phyloP scores from a whole-genome alignment of 2,113 vertebrate species.

The Marcusenius ussheri region DNA sequence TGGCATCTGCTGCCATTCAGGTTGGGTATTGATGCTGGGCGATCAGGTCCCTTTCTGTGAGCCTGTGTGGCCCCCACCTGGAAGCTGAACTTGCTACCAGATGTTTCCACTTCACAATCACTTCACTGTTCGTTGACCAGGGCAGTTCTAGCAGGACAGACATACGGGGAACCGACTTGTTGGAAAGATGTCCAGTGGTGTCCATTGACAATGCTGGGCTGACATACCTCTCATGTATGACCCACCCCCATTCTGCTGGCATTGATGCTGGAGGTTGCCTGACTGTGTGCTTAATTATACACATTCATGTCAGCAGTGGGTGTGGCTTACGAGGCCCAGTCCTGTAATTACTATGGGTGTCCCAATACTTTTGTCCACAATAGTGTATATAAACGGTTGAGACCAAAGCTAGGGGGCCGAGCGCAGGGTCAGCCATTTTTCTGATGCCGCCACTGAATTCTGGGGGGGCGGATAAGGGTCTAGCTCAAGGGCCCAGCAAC shows the following conservation, averaged over 20 bases:
- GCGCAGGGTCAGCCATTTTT: not conserved
- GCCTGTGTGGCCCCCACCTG: not conserved
- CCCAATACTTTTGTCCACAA: not conserved
- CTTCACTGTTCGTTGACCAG: not conserved
- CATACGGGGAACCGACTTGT: not conserved
- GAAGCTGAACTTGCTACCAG: not conserved
- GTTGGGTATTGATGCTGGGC: not conserved
- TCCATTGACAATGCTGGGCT: no score
- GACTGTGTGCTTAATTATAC: not conserved
- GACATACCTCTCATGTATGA: no score
- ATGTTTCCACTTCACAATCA: not conserved
- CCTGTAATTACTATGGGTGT: not conserved
- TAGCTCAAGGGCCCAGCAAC: not conserved
- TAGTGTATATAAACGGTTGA: not conserved
- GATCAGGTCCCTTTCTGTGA: no score
- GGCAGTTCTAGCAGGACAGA: not conserved
- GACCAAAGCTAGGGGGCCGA: not conserved
- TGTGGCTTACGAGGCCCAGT: not conserved
- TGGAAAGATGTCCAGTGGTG: not conserved
- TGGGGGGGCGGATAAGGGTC: not conserved
- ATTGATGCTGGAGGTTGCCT: not conserved
- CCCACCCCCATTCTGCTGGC: no score
- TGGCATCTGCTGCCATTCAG: not conserved
- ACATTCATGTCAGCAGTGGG: not conserved
- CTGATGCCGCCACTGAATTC: not conserved